Percentiles rank a stretch among this genome's conserved stretches.
Evolutionary conservation across 2,888 invertebrate species (phyloP).

Genomic region (Cheilosia impressa): DNA sequence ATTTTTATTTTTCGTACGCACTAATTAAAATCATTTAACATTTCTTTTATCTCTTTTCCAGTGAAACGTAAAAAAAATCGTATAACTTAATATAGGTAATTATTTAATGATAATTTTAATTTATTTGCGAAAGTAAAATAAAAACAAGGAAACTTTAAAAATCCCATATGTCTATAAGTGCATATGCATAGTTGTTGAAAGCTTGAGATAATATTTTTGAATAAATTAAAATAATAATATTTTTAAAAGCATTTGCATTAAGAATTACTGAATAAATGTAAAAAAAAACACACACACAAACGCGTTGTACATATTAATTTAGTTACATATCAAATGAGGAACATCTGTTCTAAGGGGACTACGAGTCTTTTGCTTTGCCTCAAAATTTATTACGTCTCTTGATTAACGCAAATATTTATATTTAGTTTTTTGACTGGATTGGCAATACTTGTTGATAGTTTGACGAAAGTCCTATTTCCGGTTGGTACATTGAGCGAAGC

Average conservation of each 20-base stretch:
- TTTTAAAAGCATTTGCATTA: conserved; percentile 67
- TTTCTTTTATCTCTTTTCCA: conserved; percentile 65
- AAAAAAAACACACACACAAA: conserved; percentile 19
- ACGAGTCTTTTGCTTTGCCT: not conserved
- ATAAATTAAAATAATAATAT: conserved; percentile 34
- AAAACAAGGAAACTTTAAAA: conserved; percentile 57
- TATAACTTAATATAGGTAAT: conserved; percentile 66
- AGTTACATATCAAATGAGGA: conserved; percentile 62
- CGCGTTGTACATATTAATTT: conserved; percentile 67
- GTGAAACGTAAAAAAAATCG: conserved; percentile 61
- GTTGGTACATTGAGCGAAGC: too few species aligned
- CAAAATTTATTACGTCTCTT: not conserved
- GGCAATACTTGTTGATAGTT: not conserved
- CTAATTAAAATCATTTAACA: conserved; percentile 38
- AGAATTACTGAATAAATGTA: conserved; percentile 44
- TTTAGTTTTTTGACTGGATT: not conserved
- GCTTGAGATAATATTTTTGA: conserved; percentile 66
- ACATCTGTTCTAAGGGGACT: not conserved
- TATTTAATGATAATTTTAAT: conserved; percentile 69
- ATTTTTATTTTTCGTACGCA: not conserved
- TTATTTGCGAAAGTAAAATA: conserved; percentile 61
- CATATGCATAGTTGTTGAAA: conserved; percentile 69
- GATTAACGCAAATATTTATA: not conserved
- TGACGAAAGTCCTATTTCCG: not conserved
- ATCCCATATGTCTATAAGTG: conserved; percentile 67